Evolutionary conservation across 2,888 invertebrate genomes (phyloP).

Genomic region (Auanema sp.): DNA sequence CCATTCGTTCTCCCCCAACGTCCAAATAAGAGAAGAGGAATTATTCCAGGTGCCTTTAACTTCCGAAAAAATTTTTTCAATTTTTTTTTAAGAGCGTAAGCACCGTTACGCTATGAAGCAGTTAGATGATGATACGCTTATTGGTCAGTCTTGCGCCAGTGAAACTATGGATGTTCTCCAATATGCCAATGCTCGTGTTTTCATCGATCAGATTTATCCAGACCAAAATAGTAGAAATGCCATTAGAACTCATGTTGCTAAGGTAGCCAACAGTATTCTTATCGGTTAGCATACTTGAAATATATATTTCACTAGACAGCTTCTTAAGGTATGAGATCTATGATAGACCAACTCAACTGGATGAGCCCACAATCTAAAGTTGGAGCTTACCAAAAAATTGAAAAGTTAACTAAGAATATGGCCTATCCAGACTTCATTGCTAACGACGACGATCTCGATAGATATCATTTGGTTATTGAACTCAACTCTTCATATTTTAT

Average conservation of each 20-base stretch:
- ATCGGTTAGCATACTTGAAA: constrained; percentile 19
- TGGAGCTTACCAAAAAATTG: constrained; percentile 54
- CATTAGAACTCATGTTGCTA: constrained; percentile 46
- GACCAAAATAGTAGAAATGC: constrained; percentile 19
- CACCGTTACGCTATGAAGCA: background rate
- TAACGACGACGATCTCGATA: constrained; percentile 38
- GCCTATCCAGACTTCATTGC: constrained; percentile 55
- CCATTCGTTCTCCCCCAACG: background rate
- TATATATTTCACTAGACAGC: background rate
- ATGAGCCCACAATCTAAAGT: constrained; percentile 50
- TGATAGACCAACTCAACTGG: constrained; percentile 58
- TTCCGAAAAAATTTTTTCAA: no score
- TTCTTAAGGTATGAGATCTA: constrained; percentile 48
- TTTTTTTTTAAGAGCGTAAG: background rate
- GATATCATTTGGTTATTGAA: constrained; percentile 33
- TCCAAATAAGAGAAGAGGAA: background rate
- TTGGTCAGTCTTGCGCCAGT: constrained; percentile 25
- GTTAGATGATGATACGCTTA: background rate
- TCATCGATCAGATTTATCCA: constrained; percentile 53
- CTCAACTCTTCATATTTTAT: background rate
- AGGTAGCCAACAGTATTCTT: constrained; percentile 41
- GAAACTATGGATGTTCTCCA: constrained; percentile 36
- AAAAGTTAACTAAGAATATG: constrained; percentile 54
- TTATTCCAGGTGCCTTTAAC: background rate
- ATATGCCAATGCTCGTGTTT: constrained; percentile 55